Evolutionary conservation across 2,797 vertebrate genomes (phyloP).

Genomic region (Hypotaenidia okinawae): DNA sequence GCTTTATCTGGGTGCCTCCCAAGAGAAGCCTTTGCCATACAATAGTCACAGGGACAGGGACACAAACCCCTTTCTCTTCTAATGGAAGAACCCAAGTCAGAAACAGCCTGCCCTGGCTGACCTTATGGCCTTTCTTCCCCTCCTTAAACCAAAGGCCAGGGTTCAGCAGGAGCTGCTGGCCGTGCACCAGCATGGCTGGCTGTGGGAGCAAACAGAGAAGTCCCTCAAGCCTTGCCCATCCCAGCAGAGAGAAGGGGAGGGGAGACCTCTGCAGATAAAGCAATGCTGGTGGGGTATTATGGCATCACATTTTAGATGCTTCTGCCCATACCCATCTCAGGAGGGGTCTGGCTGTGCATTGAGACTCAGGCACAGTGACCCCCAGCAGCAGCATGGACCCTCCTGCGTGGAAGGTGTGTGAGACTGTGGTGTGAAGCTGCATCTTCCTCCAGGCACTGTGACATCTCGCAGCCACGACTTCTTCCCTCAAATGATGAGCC

Average conservation of each 20-base stretch:
- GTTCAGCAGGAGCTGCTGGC: neutral
- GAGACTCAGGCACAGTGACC: neutral
- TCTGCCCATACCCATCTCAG: fast-evolving
- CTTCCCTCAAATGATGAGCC: neutral
- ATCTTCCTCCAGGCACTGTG: neutral
- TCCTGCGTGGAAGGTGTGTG: neutral
- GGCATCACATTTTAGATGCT: neutral
- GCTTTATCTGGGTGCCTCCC: neutral
- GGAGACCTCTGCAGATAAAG: neutral
- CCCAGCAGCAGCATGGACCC: neutral
- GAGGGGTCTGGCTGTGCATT: neutral
- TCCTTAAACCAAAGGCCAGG: neutral
- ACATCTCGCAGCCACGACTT: neutral
- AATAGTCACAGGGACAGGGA: fast-evolving
- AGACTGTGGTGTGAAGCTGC: neutral
- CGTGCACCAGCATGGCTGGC: fast-evolving
- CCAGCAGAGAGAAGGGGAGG: neutral
- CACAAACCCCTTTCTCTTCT: neutral
- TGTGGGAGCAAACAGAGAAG: neutral
- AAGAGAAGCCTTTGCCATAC: neutral
- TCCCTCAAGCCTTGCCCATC: neutral
- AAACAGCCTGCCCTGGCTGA: neutral
- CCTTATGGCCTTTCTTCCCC: neutral
- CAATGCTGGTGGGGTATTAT: fast-evolving
- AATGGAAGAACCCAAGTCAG: neutral